Evolutionary conservation across 2,113 vertebrate species (phyloP), one percentile per base, ranked within the genome.

Genomic region (Ctenomys sociabilis): DNA sequence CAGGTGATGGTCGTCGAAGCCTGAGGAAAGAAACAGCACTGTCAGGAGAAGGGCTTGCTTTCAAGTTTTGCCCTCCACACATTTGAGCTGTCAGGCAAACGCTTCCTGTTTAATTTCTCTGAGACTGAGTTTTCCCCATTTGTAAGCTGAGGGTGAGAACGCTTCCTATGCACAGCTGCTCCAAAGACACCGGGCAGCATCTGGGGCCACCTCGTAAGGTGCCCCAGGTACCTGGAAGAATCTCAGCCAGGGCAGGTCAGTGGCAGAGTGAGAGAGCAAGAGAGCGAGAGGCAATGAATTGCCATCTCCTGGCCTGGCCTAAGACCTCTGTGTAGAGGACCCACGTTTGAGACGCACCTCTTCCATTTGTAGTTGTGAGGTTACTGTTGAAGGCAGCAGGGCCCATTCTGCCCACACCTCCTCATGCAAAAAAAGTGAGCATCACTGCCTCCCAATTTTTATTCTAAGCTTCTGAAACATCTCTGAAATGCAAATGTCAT

Each of bases 381-480:
- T 35, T 40, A 66, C n/a, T 64, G 24, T 77, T 54, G 24, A 95
- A 94, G 35, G 40, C 40, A 68, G 85, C 63, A 73, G 28, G 3
- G n/a, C 52, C 83, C 88, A 90, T 72, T 59, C 37, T 43, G 77
- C 49, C 82, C 35, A 66, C 66, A 88, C 84, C 70, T 93, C 61
- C 45, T 87, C 57, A 17, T 40, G 8, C 45, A 13, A 61, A 90
- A 90, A 94, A 93, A 83, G 70, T 32, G 61, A 94, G 5, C 37
- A 63, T 16, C 40, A 61, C 54, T 61, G 13, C 30, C 45, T 45
- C 64, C 59, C 57, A 43, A 30, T 45, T 82, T 85, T 93, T 88
- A 78, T 66, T 49, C 52, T 66, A 40, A 88, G 63, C 35, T 61
- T 92, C 85, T 77, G 28, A 91, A 85, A 61, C 85, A 54, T 45